These are phyloP conservation scores for Polymixis flavicincta DNA, from an alignment of 2,888 invertebrate genomes.

Conservation along the genomic window DNA sequence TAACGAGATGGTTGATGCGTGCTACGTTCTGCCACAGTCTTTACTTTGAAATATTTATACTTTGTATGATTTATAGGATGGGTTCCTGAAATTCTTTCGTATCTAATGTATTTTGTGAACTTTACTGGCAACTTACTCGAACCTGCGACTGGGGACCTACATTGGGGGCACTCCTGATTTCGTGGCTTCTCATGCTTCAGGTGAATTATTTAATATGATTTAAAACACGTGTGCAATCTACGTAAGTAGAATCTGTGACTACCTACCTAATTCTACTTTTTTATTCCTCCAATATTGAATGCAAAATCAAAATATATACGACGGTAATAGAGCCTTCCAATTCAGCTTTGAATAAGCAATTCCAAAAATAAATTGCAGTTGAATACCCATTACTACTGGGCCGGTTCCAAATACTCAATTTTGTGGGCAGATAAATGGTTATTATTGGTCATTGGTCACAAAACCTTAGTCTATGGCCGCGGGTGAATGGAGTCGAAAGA, in stretches of 20 bases:
- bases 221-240: neutral
- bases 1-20: constrained; percentile 40
- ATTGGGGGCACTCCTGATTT: too few species aligned
- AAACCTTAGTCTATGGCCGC: constrained; percentile 32
- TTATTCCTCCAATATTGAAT: constrained; percentile 8
- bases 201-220: neutral
- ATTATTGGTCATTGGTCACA: constrained; percentile 30
- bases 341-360: constrained; percentile 52
- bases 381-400: constrained; percentile 41
- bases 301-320: constrained; percentile 29
- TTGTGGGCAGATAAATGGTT: constrained; percentile 57
- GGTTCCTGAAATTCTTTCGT: constrained; percentile 29
- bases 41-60: constrained; percentile 36
- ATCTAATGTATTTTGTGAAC: neutral
- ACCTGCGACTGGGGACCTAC: too few species aligned
- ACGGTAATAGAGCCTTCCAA: constrained; percentile 10
- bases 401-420: constrained; percentile 48
- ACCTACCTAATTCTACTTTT: neutral
- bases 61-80: constrained; percentile 4
- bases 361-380: constrained; percentile 60
- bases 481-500: constrained; percentile 56
- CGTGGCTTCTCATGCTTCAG: too few species aligned
- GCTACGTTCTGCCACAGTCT: constrained; percentile 46
- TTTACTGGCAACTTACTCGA: neutral
- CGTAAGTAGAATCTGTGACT: neutral